phyloP scores from a whole-genome alignment of 2,888 invertebrate genomes.

The Pollenia amentaria region DNA sequence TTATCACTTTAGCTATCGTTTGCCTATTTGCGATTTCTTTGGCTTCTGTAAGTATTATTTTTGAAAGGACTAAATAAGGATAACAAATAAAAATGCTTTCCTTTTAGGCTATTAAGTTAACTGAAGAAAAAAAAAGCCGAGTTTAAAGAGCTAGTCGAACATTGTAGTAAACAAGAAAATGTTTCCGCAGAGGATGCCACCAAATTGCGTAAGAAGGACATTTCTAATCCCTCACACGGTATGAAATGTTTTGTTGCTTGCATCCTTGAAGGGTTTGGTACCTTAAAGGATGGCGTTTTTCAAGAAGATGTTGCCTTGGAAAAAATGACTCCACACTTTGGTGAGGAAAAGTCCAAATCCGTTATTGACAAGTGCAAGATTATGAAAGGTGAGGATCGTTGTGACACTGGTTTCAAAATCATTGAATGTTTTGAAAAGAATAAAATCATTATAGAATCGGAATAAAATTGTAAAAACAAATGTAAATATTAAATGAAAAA shows the following conservation, averaged over 20 bases:
- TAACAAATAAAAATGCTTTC: too few species aligned
- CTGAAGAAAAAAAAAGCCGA: conserved; percentile 79
- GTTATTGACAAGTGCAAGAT: conserved; percentile 45
- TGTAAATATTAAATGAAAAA: too few species aligned
- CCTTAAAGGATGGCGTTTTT: conserved; percentile 78
- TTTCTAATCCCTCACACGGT: conserved; percentile 76
- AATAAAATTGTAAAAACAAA: too few species aligned
- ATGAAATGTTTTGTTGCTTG: conserved; percentile 81
- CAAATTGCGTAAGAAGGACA: conserved; percentile 77
- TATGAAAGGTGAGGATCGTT: conserved; percentile 77
- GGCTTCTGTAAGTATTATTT: conserved; percentile 76
- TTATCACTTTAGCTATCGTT: conserved; percentile 77
- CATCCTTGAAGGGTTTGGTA: conserved; percentile 80
- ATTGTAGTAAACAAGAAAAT: conserved; percentile 76
- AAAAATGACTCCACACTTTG: conserved; percentile 76
- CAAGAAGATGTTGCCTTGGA: conserved; percentile 75
- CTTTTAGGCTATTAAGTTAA: conserved; percentile 61
- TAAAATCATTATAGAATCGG: too few species aligned
- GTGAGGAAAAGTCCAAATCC: conserved; percentile 77
- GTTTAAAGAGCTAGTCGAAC: conserved; percentile 75
- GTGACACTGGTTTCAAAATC: conserved; percentile 79
- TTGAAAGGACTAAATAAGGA: too few species aligned
- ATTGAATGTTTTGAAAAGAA: conserved; percentile 76
- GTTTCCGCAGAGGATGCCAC: conserved; percentile 76
- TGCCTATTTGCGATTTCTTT: conserved; percentile 75